Percentiles rank a stretch among this genome's conserved stretches.
Evolutionary conservation across 2,113 vertebrate genomes (phyloP).

Genomic region (Peromyscus leucopus): DNA sequence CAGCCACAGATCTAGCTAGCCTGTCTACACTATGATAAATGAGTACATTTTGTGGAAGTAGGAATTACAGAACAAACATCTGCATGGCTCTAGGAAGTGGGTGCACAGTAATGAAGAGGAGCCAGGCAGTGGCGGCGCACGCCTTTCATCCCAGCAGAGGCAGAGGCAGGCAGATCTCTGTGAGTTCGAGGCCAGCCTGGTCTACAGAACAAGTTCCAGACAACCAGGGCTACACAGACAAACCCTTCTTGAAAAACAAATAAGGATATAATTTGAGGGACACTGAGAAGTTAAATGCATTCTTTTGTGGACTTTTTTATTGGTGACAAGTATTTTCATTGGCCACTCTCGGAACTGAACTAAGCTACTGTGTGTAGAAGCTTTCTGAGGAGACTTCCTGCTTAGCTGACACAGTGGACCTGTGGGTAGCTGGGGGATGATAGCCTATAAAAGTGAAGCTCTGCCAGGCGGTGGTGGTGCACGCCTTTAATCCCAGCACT

Average conservation of each 20-base stretch:
- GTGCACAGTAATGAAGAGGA: background rate
- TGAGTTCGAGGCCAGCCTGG: no score
- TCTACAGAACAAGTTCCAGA: no score
- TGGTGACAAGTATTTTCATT: background rate
- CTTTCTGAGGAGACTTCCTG: background rate
- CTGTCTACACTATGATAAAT: slow-evolving; percentile 11
- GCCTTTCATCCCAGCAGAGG: no score
- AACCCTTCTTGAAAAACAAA: no score
- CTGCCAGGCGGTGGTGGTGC: background rate
- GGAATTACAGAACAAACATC: background rate
- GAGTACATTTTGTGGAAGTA: background rate
- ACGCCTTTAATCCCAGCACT: no score
- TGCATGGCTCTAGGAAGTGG: background rate
- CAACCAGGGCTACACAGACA: no score
- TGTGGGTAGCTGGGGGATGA: background rate
- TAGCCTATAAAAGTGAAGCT: background rate
- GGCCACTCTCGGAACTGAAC: background rate
- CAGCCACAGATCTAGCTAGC: background rate
- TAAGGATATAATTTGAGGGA: background rate
- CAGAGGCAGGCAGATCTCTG: no score
- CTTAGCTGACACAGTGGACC: background rate
- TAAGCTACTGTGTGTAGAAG: background rate
- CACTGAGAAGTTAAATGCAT: background rate
- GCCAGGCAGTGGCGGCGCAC: no score
- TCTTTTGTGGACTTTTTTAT: background rate